A percentile compares a stretch with the other conserved stretches of the same genome.
Evolutionary conservation across 2,113 vertebrate species (phyloP).

Genomic region (Percopsis transmontana): DNA sequence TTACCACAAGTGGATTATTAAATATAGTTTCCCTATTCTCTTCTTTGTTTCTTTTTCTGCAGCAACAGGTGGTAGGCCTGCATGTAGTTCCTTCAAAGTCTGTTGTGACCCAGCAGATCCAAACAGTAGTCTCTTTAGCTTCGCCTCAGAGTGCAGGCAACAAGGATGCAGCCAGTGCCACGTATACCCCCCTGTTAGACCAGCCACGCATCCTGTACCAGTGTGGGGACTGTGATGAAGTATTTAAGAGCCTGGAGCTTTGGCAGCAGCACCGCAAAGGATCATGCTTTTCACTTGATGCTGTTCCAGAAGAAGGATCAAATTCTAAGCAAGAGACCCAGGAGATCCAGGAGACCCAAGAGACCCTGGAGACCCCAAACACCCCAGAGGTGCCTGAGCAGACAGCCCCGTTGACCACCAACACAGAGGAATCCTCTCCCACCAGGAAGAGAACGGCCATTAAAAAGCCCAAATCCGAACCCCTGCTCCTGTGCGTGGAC

Average conservation of each 20-base stretch:
- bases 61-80: conserved; percentile 57
- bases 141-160: conserved; percentile 30
- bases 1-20: background rate
- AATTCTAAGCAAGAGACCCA: background rate
- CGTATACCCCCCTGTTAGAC: conserved; percentile 53
- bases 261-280: conserved; percentile 87
- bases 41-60: conserved; percentile 20
- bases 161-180: conserved; percentile 22
- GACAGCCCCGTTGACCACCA: conserved; percentile 5
- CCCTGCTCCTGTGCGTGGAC: conserved; percentile 86
- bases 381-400: conserved; percentile 27
- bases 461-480: conserved; percentile 74
- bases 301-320: conserved; percentile 17
- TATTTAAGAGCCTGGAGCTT: conserved; percentile 82
- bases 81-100: conserved; percentile 40
- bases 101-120: conserved; percentile 56
- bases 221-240: conserved; percentile 86
- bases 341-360: conserved; percentile 4
- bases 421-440: conserved; percentile 57
- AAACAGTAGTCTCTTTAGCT: conserved; percentile 41
- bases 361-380: conserved; percentile 7
- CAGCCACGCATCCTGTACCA: conserved; percentile 82
- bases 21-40: background rate
- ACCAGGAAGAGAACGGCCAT: conserved; percentile 56
- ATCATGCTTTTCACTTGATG: conserved; percentile 41